Base-by-base conservation (phyloP, 2,113 vertebrate genomes). In the Antechinus flavipes region DNA sequence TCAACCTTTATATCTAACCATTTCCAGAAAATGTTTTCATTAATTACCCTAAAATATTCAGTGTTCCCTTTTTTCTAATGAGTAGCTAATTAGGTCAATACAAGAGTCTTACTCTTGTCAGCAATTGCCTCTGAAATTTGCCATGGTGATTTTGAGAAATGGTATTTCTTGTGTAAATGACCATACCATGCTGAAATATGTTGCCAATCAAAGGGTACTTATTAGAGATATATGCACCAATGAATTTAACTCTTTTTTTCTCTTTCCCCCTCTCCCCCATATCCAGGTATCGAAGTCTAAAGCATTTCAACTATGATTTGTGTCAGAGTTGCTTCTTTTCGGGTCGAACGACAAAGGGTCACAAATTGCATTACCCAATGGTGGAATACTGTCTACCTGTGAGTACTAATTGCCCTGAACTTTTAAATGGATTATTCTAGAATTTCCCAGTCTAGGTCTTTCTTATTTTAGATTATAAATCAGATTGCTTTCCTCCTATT, bases 311-410 rank as follows among this genome's bases (percentile, higher is more conserved):
- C 98, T 99, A 99, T 92, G 99, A 99, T 2, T 99, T 99, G 96
- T 99, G 99, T 98, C 99, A 99, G 98, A 99, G 99, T 97, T 99
- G 99, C 98, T 99, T 99, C 98, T 99, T 99, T 97, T 99, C 99
- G 55, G 99, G 99, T 93, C 99, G 99, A 93, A 99, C 99, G 19
- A 99, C 99, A 93, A 99, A 99, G 97, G 99, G 99, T 49, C 99
- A 99, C 98, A 99, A 99, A 97, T 98, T 99, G 93, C 99, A 99
- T 98, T 99, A 99, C 97, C 99, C 99, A 55, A 99, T 99, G 99
- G 99, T 99, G 98, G 99, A 99, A 96, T 99, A 99, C 95, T 99
- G 99, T 96, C 99, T 99, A 98, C 99, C 99, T 95, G 99, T 99
- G 97, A 99, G 99, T 98, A 96, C 56, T 25, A 22, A 53, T 91